Conservation (phyloP, 2,797 vertebrate genomes). For the Dallia pectoralis region DNA sequence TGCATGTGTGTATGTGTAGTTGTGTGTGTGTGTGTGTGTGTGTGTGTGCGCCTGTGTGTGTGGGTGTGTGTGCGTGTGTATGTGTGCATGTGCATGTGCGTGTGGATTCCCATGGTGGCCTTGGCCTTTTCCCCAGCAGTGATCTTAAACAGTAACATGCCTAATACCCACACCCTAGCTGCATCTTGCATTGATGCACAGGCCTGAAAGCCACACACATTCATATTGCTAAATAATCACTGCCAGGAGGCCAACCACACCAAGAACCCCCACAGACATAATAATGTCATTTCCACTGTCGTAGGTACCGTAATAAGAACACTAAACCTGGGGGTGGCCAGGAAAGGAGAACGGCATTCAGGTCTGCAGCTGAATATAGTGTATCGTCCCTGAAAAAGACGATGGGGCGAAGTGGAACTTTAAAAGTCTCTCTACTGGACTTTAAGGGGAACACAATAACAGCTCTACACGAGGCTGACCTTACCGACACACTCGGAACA, state of each 20-base stretch:
- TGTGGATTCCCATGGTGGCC: conserved; percentile 3
- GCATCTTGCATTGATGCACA: conserved; percentile 3
- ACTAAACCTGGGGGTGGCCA: conserved; percentile 4
- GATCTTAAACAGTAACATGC: conserved; percentile 15
- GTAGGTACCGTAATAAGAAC: conserved; percentile 1
- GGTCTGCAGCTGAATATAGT: not conserved
- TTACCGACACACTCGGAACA: too few species aligned
- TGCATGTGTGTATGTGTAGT: not conserved
- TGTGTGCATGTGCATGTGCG: too few species aligned
- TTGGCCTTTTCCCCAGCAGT: conserved; percentile 10
- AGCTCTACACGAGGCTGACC: not conserved
- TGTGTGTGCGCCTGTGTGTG: not conserved
- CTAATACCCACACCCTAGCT: conserved; percentile 7
- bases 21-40: conserved; percentile 12
- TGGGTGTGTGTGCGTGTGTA: not conserved
- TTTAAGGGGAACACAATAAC: not conserved
- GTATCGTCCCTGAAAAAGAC: too few species aligned
- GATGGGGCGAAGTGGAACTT: not conserved
- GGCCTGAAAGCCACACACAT: conserved; percentile 17
- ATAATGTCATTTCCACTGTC: conserved; percentile 10
- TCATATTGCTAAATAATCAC: not conserved
- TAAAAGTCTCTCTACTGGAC: not conserved
- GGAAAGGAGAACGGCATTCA: not conserved
- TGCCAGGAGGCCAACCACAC: conserved; percentile 1
- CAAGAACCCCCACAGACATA: not conserved